Conservation (phyloP, 2,113 vertebrate species). For the Acrocephalus kingi region DNA sequence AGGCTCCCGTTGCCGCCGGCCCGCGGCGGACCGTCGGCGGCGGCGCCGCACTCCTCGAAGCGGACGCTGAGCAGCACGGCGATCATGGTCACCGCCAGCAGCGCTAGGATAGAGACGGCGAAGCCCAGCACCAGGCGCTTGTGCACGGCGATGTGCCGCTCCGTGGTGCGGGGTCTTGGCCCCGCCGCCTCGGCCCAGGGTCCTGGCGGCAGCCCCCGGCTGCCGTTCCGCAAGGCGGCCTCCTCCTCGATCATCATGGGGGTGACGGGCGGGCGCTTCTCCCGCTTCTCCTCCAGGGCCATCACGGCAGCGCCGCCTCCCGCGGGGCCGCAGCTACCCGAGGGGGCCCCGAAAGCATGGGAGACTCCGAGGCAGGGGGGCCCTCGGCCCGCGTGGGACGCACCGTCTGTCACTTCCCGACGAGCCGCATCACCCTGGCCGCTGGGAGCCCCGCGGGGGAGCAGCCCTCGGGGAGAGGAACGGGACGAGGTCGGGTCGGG, state of each 20-base stretch:
- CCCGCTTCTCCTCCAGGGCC: conserved; percentile 74
- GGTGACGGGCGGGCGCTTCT: conserved; percentile 66
- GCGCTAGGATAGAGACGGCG: conserved; percentile 88
- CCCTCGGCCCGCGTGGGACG: not conserved
- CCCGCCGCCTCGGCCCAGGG: conserved; percentile 47
- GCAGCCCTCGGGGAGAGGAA: not conserved
- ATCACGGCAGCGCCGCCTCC: conserved; percentile 70
- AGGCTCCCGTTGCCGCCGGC: conserved; percentile 49
- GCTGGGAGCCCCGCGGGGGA: not conserved
- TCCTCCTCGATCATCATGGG: conserved; percentile 85
- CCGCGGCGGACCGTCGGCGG: conserved; percentile 36
- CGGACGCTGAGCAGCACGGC: conserved; percentile 88
- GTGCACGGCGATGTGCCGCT: conserved; percentile 89
- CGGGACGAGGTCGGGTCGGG: not conserved
- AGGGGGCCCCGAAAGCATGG: conserved; percentile 44
- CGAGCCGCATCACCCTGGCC: not conserved
- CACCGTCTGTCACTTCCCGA: not conserved
- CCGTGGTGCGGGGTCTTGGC: conserved; percentile 86
- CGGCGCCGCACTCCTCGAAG: conserved; percentile 84
- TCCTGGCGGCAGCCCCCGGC: conserved; percentile 34
- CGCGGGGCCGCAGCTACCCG: conserved; percentile 64
- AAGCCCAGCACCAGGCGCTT: conserved; percentile 88
- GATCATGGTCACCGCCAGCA: conserved; percentile 87
- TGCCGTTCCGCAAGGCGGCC: conserved; percentile 83
- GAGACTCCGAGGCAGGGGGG: not conserved